A percentile compares a stretch with the other conserved stretches of the same genome.
phyloP scores from a whole-genome alignment of 2,888 invertebrate species.

The Crepidodera aurea region DNA sequence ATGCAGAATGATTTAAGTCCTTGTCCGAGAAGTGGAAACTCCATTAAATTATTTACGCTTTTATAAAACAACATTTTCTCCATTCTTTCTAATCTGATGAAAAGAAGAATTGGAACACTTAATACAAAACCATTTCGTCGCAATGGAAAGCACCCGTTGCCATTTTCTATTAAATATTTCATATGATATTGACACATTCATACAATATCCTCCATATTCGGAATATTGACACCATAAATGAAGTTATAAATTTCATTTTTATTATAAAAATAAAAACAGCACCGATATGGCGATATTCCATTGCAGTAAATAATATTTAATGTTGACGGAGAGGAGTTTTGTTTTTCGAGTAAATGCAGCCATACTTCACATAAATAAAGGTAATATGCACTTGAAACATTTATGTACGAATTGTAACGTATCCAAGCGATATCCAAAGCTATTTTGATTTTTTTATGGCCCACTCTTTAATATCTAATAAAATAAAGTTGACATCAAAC shows the following conservation, averaged over 20 bases:
- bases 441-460: too few species aligned
- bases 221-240: slow-evolving; percentile 23
- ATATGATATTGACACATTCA: slow-evolving; percentile 8
- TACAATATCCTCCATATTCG: slow-evolving; percentile 4
- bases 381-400: slow-evolving; percentile 30
- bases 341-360: slow-evolving; percentile 30
- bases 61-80: too few species aligned
- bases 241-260: slow-evolving; percentile 33
- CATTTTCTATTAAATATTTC: slow-evolving; percentile 7
- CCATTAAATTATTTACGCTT: too few species aligned
- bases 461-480: too few species aligned
- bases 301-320: slow-evolving; percentile 36
- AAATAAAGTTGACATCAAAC: too few species aligned
- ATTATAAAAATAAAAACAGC: slow-evolving; percentile 34
- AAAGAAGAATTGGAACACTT: too few species aligned
- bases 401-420: slow-evolving; percentile 25
- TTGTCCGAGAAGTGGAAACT: too few species aligned
- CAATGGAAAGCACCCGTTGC: too few species aligned
- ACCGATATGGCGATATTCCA: slow-evolving; percentile 21
- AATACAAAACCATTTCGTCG: too few species aligned
- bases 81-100: too few species aligned
- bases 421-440: background rate
- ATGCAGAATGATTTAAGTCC: too few species aligned
- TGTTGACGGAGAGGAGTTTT: slow-evolving; percentile 31
- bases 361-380: slow-evolving; percentile 23